Evolutionary conservation across 2,888 invertebrate species (phyloP).

Genomic region (Xestobium rufovillosum): DNA sequence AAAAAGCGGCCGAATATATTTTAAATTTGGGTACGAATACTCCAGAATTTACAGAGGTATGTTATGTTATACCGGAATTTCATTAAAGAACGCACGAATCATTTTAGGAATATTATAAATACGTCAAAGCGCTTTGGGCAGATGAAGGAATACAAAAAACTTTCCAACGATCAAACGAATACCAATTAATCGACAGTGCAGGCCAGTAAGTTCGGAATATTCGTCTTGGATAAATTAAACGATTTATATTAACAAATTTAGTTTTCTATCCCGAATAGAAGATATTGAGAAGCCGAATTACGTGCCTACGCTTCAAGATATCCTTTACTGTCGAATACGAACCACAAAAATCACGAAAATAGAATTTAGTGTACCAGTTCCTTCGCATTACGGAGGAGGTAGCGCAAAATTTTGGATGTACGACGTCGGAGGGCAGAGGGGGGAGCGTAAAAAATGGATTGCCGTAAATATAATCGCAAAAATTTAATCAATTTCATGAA

Average conservation of each 20-base stretch:
- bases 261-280: constrained; percentile 67
- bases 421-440: constrained; percentile 78
- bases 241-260: constrained; percentile 35
- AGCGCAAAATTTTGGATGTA: constrained; percentile 71
- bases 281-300: constrained; percentile 57
- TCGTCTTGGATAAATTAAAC: constrained; percentile 4
- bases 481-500: background rate
- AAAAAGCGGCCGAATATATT: constrained; percentile 46
- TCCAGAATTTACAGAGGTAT: constrained; percentile 50
- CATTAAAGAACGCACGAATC: constrained; percentile 5
- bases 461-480: background rate
- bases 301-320: constrained; percentile 67
- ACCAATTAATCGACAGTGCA: constrained; percentile 72
- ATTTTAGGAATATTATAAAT: constrained; percentile 64
- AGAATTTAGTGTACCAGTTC: constrained; percentile 63
- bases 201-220: constrained; percentile 60
- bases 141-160: constrained; percentile 65
- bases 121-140: constrained; percentile 59
- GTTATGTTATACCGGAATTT: constrained; percentile 13
- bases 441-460: constrained; percentile 78
- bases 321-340: constrained; percentile 65
- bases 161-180: constrained; percentile 65
- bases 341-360: constrained; percentile 70
- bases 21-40: no score
- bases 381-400: constrained; percentile 63